Evolutionary conservation across 30 jellyfish, hydroid and myxozoan species (phyloP).

Genomic region (Hydra vulgaris): DNA sequence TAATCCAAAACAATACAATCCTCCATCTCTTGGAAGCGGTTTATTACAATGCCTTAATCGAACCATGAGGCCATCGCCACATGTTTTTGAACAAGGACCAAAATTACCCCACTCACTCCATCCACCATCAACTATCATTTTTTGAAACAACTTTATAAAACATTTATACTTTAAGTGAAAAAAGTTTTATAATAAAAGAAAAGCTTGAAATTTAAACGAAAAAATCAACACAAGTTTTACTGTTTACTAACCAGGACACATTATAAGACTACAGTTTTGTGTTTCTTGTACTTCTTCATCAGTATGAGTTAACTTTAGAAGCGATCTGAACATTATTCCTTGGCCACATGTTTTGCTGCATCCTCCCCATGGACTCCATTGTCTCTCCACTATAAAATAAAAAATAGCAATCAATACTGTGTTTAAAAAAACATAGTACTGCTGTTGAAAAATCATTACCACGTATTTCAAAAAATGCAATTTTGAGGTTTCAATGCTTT

Average conservation of each 20-base stretch:
- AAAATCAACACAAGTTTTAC: too few relatives aligned
- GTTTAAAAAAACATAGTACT: too few relatives aligned
- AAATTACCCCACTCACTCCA: not conserved
- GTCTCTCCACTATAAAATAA: not conserved
- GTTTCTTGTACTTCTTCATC: not conserved
- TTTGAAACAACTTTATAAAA: too few relatives aligned
- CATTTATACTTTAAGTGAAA: not conserved
- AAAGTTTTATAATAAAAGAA: not conserved
- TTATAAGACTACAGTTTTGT: not conserved
- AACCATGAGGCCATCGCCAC: not conserved
- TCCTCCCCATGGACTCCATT: not conserved
- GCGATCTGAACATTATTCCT: not conserved
- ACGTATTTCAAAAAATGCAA: too few relatives aligned
- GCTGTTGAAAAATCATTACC: too few relatives aligned
- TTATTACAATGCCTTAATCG: not conserved
- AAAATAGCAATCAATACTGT: not conserved
- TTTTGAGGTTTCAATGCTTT: too few relatives aligned
- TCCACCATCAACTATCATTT: not conserved
- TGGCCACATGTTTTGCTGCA: not conserved
- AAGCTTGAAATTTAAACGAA: not conserved
- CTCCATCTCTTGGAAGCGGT: not conserved
- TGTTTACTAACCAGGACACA: not conserved
- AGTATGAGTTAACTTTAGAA: not conserved
- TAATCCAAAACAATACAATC: not conserved
- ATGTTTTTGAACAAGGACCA: not conserved